These are phyloP conservation scores for Zoanthus gigantus DNA, from an alignment of 92 coral and sea anemone genomes.

Conservation along the genomic window DNA sequence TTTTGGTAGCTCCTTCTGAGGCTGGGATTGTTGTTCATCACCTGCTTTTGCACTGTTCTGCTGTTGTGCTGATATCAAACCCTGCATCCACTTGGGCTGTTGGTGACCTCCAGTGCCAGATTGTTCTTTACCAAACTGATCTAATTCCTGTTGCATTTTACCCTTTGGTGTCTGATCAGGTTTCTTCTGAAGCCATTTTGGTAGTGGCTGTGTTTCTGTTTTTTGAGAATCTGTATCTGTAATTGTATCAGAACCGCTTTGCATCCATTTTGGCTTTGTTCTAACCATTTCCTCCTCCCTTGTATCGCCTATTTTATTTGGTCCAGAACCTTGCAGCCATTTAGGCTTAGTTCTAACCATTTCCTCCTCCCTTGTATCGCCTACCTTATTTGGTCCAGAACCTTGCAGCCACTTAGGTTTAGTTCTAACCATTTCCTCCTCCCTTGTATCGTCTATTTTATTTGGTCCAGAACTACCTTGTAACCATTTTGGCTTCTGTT, in stretches of 20 bases:
- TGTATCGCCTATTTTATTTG: conserved; percentile 4
- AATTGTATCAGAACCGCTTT: conserved; percentile 45
- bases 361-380: background rate
- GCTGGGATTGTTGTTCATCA: background rate
- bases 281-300: background rate
- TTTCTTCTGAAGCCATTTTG: conserved; percentile 48
- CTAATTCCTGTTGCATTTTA: background rate
- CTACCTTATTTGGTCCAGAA: conserved; percentile 29
- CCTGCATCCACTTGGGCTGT: conserved; percentile 31
- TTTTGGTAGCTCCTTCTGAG: conserved; percentile 65
- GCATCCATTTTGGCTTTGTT: conserved; percentile 55
- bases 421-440: background rate
- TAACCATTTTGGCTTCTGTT: conserved; percentile 7
- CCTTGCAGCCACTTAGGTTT: conserved; percentile 10
- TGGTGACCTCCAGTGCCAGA: background rate
- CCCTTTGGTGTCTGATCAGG: background rate
- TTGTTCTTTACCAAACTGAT: background rate
- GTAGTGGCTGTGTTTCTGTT: conserved; percentile 30
- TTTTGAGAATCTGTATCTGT: conserved; percentile 36
- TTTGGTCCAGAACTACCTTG: conserved; percentile 29
- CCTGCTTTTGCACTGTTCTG: background rate
- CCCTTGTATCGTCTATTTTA: conserved; percentile 1
- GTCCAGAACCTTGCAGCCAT: conserved; percentile 22
- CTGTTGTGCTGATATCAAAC: background rate
- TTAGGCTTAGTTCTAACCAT: background rate